A percentile compares a stretch with the other conserved stretches of the same genome.
phyloP scores from a whole-genome alignment of 1,140 invertebrate genomes.

The Wasmannia auropunctata region DNA sequence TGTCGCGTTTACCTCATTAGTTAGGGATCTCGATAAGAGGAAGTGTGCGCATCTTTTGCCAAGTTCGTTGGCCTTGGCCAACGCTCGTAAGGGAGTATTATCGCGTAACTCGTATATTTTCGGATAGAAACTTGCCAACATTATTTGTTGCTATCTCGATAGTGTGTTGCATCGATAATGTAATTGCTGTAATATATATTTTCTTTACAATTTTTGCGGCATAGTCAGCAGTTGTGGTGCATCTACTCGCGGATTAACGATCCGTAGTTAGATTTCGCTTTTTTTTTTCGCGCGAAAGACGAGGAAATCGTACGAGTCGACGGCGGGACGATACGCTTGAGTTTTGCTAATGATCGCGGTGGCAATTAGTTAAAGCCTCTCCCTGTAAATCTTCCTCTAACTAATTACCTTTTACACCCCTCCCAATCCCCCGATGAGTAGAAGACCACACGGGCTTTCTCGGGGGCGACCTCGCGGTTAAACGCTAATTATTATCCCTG shows the following conservation, averaged over 20 bases:
- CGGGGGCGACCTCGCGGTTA: slow-evolving; percentile 71
- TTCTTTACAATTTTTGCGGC: not conserved
- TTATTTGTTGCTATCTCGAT: not conserved
- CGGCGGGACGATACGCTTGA: slow-evolving; percentile 65
- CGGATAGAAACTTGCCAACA: not conserved
- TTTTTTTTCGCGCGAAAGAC: not conserved
- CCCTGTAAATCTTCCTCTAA: slow-evolving; percentile 78
- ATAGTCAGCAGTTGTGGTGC: not conserved
- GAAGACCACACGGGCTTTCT: slow-evolving; percentile 75
- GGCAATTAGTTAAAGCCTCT: slow-evolving; percentile 77
- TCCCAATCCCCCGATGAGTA: slow-evolving; percentile 62
- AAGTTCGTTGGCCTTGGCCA: slow-evolving; percentile 26
- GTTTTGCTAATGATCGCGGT: slow-evolving; percentile 75
- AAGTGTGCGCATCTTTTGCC: not conserved
- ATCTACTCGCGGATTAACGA: slow-evolving; percentile 11
- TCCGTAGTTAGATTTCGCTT: slow-evolving; percentile 14
- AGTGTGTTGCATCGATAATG: not conserved
- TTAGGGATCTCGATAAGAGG: slow-evolving; percentile 43
- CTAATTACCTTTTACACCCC: slow-evolving; percentile 79
- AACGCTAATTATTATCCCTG: slow-evolving; percentile 81
- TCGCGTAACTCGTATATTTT: slow-evolving; percentile 3
- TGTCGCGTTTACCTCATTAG: slow-evolving; percentile 56
- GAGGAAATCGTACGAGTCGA: slow-evolving; percentile 3
- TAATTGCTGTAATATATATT: not conserved
- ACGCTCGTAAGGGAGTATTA: not conserved